Conservation (phyloP, 2,888 invertebrate species). For the Carcina quercana region DNA sequence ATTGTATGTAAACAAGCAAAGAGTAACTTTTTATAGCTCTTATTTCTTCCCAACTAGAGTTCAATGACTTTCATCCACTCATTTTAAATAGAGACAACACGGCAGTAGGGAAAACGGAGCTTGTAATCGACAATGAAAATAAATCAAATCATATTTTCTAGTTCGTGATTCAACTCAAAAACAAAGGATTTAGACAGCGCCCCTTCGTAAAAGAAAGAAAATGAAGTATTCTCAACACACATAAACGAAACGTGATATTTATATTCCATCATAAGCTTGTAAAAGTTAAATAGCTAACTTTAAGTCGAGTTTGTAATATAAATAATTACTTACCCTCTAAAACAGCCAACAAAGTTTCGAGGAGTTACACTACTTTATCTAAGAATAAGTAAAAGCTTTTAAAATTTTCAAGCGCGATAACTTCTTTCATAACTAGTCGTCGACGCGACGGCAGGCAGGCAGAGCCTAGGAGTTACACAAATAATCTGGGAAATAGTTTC, state of each 20-base stretch:
- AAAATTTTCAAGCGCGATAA: conserved; percentile 38
- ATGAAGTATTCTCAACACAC: not conserved
- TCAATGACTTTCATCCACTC: too few species aligned
- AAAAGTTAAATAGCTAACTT: too few species aligned
- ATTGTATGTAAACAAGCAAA: too few species aligned
- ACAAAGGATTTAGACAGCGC: conserved; percentile 35
- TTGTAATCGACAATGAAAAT: conserved; percentile 18
- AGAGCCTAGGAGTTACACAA: conserved; percentile 44
- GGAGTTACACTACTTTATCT: conserved; percentile 21
- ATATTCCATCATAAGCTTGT: too few species aligned
- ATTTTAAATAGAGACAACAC: too few species aligned
- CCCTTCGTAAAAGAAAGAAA: conserved; percentile 2
- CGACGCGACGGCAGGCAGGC: conserved; percentile 14
- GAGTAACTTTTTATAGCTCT: too few species aligned
- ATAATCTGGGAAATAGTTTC: conserved; percentile 45
- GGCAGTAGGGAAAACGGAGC: too few species aligned
- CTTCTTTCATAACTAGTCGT: conserved; percentile 40
- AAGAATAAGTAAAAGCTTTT: conserved; percentile 40
- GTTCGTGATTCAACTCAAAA: conserved; percentile 39
- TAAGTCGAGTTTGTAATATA: not conserved
- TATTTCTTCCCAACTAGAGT: too few species aligned
- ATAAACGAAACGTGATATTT: too few species aligned
- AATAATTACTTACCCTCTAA: conserved; percentile 2
- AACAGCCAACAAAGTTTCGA: conserved; percentile 14
- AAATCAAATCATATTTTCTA: conserved; percentile 27